A percentile compares a stretch with the other conserved stretches of the same genome.
phyloP scores from a whole-genome alignment of 2,888 invertebrate genomes.

The Catocala fraxini region DNA sequence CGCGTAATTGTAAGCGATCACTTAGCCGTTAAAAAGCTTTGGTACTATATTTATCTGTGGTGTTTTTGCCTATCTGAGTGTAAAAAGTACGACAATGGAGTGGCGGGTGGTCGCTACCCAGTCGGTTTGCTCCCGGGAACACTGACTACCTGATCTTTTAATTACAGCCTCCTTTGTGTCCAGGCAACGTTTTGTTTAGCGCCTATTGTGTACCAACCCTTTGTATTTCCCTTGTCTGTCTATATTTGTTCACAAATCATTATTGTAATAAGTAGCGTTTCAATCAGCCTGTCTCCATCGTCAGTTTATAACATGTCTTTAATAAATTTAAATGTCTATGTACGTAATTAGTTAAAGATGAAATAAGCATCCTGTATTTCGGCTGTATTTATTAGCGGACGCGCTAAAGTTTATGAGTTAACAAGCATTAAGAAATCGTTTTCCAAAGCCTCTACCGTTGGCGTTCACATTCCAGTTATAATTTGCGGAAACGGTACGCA shows the following conservation, averaged over 20 bases:
- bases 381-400: slow-evolving; percentile 2
- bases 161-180: slow-evolving; percentile 66
- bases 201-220: slow-evolving; percentile 44
- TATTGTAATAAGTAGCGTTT: slow-evolving; percentile 21
- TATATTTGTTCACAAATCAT: slow-evolving; percentile 19
- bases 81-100: slow-evolving; percentile 50
- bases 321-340: slow-evolving; percentile 1
- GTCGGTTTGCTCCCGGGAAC: slow-evolving; percentile 35
- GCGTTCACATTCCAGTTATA: slow-evolving; percentile 25
- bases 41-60: slow-evolving; percentile 13
- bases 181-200: slow-evolving; percentile 56
- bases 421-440: slow-evolving; percentile 5
- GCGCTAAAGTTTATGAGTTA: slow-evolving; percentile 4
- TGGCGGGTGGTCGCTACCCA: slow-evolving; percentile 51
- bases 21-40: background rate
- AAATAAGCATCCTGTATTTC: background rate
- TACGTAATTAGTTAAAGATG: background rate
- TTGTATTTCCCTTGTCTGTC: slow-evolving; percentile 43
- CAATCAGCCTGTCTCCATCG: background rate
- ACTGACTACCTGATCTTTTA: slow-evolving; percentile 75
- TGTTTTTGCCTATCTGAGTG: slow-evolving; percentile 33
- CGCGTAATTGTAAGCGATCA: slow-evolving; percentile 1
- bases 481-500: slow-evolving; percentile 33
- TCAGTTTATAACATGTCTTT: background rate
- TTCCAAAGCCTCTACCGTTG: background rate